Percentiles rank a stretch among this genome's conserved stretches.
These are phyloP conservation scores for Micromussa lordhowensis DNA, from an alignment of 92 coral and sea anemone species.

Conservation along the genomic window DNA sequence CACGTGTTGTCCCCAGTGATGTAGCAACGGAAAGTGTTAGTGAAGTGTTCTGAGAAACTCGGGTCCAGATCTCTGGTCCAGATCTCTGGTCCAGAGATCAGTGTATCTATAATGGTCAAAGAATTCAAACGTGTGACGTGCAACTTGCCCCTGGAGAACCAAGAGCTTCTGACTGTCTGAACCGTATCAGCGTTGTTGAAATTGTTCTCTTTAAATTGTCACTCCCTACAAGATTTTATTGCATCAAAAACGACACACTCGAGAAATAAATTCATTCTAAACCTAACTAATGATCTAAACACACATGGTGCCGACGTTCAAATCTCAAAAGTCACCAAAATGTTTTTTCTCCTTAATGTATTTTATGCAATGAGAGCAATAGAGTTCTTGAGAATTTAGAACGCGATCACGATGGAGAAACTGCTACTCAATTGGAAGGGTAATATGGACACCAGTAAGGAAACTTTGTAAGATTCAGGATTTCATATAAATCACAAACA, in stretches of 20 bases:
- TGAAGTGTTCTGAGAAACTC: slow-evolving; percentile 17
- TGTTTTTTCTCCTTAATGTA: not conserved
- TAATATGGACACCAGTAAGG: not conserved
- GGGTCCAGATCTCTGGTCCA: not conserved
- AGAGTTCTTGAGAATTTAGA: not conserved
- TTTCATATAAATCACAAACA: not conserved
- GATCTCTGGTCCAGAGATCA: not conserved
- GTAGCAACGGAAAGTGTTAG: not conserved
- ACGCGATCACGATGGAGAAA: not conserved
- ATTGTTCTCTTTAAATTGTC: not conserved
- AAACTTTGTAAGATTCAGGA: not conserved
- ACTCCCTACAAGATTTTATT: not conserved
- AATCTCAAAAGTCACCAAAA: not conserved
- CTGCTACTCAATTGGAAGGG: not conserved
- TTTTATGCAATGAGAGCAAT: not conserved
- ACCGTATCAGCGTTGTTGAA: not conserved
- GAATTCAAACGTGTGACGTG: not conserved
- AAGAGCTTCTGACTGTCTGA: not conserved
- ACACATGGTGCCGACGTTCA: not conserved
- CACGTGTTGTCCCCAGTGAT: slow-evolving; percentile 28
- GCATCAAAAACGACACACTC: not conserved
- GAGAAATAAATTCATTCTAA: not conserved
- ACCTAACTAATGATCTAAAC: not conserved
- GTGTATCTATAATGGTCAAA: not conserved
- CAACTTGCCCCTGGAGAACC: not conserved